Evolutionary conservation across 2,113 vertebrate species (phyloP).

Genomic region (Ellobius talpinus): DNA sequence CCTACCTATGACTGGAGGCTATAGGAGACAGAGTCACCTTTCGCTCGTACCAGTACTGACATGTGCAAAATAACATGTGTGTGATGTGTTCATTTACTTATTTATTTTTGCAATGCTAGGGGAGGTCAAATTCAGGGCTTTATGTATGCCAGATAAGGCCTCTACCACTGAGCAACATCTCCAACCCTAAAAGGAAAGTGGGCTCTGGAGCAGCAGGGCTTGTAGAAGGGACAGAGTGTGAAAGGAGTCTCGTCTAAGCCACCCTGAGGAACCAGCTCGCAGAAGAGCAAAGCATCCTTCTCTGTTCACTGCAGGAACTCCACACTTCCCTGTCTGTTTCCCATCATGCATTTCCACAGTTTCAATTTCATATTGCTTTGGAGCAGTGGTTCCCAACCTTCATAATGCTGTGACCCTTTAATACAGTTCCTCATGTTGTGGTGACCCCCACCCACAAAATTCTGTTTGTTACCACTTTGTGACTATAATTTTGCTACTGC

Average conservation of each 20-base stretch:
- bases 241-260: neutral
- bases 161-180: neutral
- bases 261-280: neutral
- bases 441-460: too few species aligned
- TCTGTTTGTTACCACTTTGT: too few species aligned
- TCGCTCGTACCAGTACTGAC: too few species aligned
- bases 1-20: too few species aligned
- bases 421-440: too few species aligned
- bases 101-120: neutral
- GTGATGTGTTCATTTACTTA: neutral
- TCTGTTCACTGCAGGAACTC: neutral
- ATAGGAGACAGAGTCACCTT: fast-evolving
- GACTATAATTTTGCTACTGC: too few species aligned
- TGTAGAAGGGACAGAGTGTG: too few species aligned
- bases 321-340: neutral
- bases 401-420: too few species aligned
- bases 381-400: too few species aligned
- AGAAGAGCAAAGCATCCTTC: too few species aligned
- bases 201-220: neutral
- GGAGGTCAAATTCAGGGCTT: neutral
- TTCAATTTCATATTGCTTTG: neutral
- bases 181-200: neutral
- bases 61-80: neutral
- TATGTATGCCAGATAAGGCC: neutral
- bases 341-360: neutral